Percentiles rank a stretch among this genome's conserved stretches.
These are phyloP conservation scores for Excalfactoria chinensis DNA, from an alignment of 2,113 vertebrate genomes.

Conservation along the genomic window DNA sequence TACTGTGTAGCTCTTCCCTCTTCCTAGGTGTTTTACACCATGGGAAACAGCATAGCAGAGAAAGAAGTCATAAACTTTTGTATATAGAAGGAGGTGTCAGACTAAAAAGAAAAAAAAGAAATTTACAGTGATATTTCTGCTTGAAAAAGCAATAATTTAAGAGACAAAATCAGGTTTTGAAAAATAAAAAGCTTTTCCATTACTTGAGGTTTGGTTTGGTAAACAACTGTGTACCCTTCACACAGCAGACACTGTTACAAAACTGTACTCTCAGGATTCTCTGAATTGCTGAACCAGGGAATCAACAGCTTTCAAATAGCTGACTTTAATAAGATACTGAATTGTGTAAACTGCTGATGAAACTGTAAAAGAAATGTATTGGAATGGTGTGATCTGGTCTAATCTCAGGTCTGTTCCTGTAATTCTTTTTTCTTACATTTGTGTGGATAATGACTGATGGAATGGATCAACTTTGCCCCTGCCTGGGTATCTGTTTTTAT, in stretches of 20 bases:
- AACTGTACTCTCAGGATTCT: background rate
- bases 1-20: background rate
- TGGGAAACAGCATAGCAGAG: background rate
- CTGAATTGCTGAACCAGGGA: background rate
- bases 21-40: background rate
- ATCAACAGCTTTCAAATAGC: background rate
- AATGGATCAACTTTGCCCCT: background rate
- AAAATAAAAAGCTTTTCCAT: background rate
- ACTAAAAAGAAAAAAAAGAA: background rate
- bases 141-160: background rate
- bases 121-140: background rate
- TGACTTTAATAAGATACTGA: background rate
- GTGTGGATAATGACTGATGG: background rate
- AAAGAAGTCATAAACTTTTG: background rate
- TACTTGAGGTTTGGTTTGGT: background rate
- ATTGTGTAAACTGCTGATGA: background rate
- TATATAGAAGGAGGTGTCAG: background rate
- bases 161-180: background rate
- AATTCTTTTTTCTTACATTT: background rate
- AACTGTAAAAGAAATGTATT: background rate
- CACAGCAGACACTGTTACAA: background rate
- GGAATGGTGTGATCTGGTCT: background rate
- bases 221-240: background rate
- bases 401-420: background rate
- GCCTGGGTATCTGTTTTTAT: background rate